Percentiles rank a stretch among this genome's conserved stretches.
Conservation (phyloP, 2,888 invertebrate genomes). For the Lapara coniferarum region DNA sequence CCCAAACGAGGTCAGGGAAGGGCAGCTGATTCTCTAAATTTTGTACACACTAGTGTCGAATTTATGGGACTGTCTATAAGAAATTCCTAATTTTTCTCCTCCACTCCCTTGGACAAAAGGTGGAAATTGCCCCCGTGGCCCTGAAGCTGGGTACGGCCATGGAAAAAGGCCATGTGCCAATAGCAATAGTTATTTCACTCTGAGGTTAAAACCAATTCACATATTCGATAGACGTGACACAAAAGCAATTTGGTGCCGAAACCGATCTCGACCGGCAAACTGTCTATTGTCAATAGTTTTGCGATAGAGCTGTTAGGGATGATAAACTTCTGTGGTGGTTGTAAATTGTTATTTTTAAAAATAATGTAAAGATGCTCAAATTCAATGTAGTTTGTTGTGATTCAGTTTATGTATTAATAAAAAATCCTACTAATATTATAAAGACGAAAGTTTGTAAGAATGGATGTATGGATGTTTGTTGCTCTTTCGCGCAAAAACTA, state of each 20-base stretch:
- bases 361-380: not conserved
- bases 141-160: no score
- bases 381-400: not conserved
- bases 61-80: not conserved
- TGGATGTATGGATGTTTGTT: no score
- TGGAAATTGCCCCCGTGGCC: no score
- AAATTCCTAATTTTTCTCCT: no score
- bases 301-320: not conserved
- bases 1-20: not conserved
- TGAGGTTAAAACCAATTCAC: slow-evolving; percentile 77
- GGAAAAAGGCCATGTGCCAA: slow-evolving; percentile 40
- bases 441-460: no score
- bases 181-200: slow-evolving; percentile 56
- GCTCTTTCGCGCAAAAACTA: no score
- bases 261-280: slow-evolving; percentile 48
- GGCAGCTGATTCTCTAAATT: no score
- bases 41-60: no score
- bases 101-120: not conserved
- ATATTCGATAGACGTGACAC: slow-evolving; percentile 68
- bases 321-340: not conserved
- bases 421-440: no score
- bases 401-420: not conserved
- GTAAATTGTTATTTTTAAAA: not conserved
- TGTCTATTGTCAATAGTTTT: slow-evolving; percentile 44
- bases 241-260: slow-evolving; percentile 63